phyloP scores from a whole-genome alignment of 2,797 vertebrate genomes.

The Bucorvus abyssinicus region DNA sequence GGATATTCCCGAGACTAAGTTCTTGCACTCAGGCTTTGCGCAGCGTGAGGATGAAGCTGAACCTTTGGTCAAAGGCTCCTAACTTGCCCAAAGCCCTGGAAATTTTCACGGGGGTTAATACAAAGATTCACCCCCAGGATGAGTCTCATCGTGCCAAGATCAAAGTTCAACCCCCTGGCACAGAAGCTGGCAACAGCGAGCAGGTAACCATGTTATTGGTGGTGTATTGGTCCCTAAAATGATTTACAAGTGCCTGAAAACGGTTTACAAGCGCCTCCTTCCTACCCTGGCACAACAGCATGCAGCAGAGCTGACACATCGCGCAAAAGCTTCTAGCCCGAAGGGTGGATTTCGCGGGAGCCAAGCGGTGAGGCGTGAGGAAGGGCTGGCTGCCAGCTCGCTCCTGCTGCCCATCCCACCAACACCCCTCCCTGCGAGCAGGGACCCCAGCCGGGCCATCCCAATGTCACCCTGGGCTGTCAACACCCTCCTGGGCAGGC shows the following conservation, averaged over 20 bases:
- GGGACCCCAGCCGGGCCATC: background rate
- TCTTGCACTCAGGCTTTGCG: background rate
- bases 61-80: background rate
- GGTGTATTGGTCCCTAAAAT: rapidly evolving
- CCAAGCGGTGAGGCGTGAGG: background rate
- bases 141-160: background rate
- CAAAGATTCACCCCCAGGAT: too few relatives aligned
- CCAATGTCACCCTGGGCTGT: background rate
- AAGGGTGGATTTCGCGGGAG: background rate
- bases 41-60: background rate
- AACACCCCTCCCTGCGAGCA: background rate
- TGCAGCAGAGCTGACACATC: background rate
- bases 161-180: background rate
- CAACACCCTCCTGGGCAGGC: background rate
- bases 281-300: rapidly evolving
- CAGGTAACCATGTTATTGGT: rapidly evolving
- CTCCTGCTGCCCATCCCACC: background rate
- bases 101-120: background rate
- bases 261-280: rapidly evolving
- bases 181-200: background rate
- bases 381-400: background rate
- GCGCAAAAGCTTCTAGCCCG: background rate
- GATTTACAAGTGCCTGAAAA: background rate
- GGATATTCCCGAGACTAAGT: background rate
- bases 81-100: background rate